Evolutionary conservation across 1,140 invertebrate species (phyloP), one percentile per base, ranked within the genome.

Genomic region (Branchinecta lynchi): DNA sequence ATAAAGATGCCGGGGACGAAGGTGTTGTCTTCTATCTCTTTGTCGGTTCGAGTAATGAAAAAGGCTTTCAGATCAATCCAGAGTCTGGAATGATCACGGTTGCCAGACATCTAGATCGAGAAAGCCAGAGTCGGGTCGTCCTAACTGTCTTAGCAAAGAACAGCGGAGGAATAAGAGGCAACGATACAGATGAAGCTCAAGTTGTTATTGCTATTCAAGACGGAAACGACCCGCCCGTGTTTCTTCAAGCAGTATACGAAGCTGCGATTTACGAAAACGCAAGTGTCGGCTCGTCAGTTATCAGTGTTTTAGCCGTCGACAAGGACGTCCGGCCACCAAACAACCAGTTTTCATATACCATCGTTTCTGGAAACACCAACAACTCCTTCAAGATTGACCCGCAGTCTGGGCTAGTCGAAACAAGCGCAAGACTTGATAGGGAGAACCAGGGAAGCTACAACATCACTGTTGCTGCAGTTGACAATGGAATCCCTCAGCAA

Each of bases 91-190:
- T 88, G 2, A 89, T 96, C 66, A 85, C 85, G 60, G 89, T 96
- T 0, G 86, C 90, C 0, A 80, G 89, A 51, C 84, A 86, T 72
- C 80, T 96, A 66, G 93, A 96, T 75, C 82, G 93, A 46, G 93
- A 96, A 80, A 92, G 90, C 0, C 91, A 94, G 77, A 92, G 89
- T 76, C 81, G 90, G 69, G 90, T 93, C 3, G 87, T 92, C 0
- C 79, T 97, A 7, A 93, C 90, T 0, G 92, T 96, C 0, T 84
- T 97, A 81, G 93, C 93, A 0, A 98, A 97, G 80, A 97, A 98
- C 77, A 85, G 84, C 65, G 93, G 93, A 8, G 89, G 91, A 43
- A 93, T 96, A 71, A 82, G 87, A 60, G 81, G 81, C 9, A 95
- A 96, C 78, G 93, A 97, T 75, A 96, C 92, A 0, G 93, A 96